Conservation (phyloP, 1,140 invertebrate genomes). For the Leptestheria dahalacensis region DNA sequence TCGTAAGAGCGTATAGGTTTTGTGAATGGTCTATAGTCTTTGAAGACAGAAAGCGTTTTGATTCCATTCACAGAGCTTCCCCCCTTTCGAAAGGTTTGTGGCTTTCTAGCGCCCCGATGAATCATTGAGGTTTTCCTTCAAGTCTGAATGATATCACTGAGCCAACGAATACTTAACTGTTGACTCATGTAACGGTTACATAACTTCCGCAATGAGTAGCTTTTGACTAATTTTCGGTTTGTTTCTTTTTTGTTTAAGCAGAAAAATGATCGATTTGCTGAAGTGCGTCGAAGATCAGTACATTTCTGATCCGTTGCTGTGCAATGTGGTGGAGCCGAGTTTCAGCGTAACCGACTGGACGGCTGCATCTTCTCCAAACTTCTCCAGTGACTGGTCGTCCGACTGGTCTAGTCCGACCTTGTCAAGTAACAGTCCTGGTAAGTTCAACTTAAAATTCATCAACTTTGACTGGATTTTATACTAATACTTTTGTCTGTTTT, state of each 20-base stretch:
- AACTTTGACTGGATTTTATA: no score
- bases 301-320: background rate
- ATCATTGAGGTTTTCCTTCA: no score
- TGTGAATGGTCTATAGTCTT: no score
- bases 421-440: background rate
- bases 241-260: background rate
- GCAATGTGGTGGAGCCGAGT: background rate
- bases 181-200: no score
- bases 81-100: no score
- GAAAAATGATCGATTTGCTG: background rate
- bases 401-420: background rate
- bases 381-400: background rate
- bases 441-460: background rate
- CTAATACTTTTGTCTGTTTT: background rate
- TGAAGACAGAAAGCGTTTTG: no score
- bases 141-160: no score
- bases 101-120: no score
- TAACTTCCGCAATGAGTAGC: no score
- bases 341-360: background rate
- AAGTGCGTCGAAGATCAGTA: background rate
- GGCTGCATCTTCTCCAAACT: background rate
- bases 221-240: background rate
- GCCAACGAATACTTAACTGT: no score
- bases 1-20: no score
- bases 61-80: no score